Conservation (phyloP, 2,113 vertebrate species). For the Notarius lentiginosus region DNA sequence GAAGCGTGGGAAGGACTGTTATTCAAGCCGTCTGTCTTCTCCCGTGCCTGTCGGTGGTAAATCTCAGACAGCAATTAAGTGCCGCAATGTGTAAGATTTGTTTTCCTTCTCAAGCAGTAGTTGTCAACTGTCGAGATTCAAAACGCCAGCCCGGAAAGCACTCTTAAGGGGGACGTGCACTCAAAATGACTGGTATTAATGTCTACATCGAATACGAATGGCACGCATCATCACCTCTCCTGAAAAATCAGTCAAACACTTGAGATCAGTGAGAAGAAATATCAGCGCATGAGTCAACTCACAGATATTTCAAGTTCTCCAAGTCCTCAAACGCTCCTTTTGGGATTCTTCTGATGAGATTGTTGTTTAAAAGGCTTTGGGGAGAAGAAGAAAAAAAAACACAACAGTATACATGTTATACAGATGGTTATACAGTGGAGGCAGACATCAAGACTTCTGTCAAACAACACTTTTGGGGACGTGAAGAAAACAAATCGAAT, state of each 20-base stretch:
- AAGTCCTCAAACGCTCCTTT: constrained; percentile 90
- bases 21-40: constrained; percentile 28
- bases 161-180: background rate
- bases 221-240: background rate
- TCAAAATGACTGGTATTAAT: background rate
- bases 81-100: constrained; percentile 22
- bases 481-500: background rate
- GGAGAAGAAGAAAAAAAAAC: constrained; percentile 44
- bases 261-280: background rate
- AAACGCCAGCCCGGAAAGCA: background rate
- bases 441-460: constrained; percentile 1
- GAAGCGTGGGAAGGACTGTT: constrained; percentile 11
- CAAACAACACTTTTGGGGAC: background rate
- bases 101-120: constrained; percentile 5
- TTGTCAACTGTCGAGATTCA: background rate
- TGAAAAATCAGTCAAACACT: constrained; percentile 9
- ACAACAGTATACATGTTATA: background rate
- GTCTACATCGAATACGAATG: background rate
- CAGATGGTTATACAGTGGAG: background rate
- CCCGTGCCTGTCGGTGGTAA: constrained; percentile 44
- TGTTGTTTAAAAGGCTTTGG: constrained; percentile 93
- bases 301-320: constrained; percentile 99
- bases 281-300: constrained; percentile 68
- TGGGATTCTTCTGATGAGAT: constrained; percentile 91
- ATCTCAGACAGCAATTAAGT: constrained; percentile 57